Base-by-base conservation (phyloP, 2,797 vertebrate genomes). In the Podargus strigoides region DNA sequence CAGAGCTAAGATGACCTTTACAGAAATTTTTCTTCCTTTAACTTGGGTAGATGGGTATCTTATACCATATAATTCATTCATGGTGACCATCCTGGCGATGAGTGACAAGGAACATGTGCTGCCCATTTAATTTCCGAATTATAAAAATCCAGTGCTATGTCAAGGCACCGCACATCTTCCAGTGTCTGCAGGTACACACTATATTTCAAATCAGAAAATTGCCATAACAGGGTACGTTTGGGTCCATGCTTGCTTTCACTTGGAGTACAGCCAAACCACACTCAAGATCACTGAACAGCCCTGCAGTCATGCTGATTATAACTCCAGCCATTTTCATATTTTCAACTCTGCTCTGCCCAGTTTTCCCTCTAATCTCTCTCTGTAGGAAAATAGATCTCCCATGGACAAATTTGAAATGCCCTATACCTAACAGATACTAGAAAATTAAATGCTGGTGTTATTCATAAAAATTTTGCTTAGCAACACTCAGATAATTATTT, bases 171-270 rank as follows among this genome's bases (percentile, higher is more conserved):
- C 18, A 36, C 28, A 41, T 44, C 26, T 87, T 81, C 18, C 66
- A 41, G 20, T 4, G 3, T 63, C 36, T 68, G 28, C 52, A 72
- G 10, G 32, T 18, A 46, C 27, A 47, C 70, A 36, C 37, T 16
- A n/a, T 20, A 9, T 72, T 22, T 34, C 24, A 75, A 68, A 78
- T 26, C 22, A 63, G 56, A 75, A 49, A 59, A 19, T 14, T 42
- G 9, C 18, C 42, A n/a, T n/a, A 52, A 44, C 0, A 7, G 23
- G 6, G 1, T 62, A 8, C 0, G 0, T 55, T 63, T 63, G 24
- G 13, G 15, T 50, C 34, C 15, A 23, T 64, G n/a, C 6, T 20
- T 22, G 7, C 6, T 85, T 75, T 70, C 34, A 14, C 15, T n/a
- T 63, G 27, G 32, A 14, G 13, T 39, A n/a, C 30, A 89, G 28